These are phyloP conservation scores for Lycaena phlaeas DNA, from an alignment of 2,888 invertebrate genomes.

Conservation along the genomic window DNA sequence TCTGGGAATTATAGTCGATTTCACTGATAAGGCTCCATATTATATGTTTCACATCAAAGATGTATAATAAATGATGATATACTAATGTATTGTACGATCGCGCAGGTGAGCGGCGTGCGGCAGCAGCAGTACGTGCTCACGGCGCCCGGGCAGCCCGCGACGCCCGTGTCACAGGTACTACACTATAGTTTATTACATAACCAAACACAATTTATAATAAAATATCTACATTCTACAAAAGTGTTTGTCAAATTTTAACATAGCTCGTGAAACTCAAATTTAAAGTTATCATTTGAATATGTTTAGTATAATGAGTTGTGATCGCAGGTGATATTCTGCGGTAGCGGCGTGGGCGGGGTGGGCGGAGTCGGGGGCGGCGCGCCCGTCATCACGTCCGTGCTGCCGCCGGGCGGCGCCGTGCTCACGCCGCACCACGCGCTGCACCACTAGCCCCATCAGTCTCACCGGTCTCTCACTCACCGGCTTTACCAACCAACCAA, in stretches of 20 bases:
- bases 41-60: too few species aligned
- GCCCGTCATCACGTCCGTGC: slow-evolving; percentile 53
- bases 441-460: slow-evolving; percentile 43
- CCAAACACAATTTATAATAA: too few species aligned
- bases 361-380: slow-evolving; percentile 31
- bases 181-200: neutral
- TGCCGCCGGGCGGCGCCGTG: slow-evolving; percentile 55
- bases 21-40: too few species aligned
- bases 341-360: slow-evolving; percentile 39
- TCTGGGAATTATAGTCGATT: too few species aligned
- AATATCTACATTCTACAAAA: too few species aligned
- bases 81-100: too few species aligned
- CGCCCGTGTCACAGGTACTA: slow-evolving; percentile 55
- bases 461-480: too few species aligned
- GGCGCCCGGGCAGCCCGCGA: slow-evolving; percentile 45
- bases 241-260: neutral
- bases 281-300: too few species aligned
- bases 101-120: slow-evolving; percentile 56
- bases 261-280: too few species aligned
- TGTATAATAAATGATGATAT: too few species aligned
- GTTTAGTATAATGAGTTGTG: neutral
- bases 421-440: slow-evolving; percentile 54
- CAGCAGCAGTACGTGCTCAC: slow-evolving; percentile 60
- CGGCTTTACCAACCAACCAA: too few species aligned
- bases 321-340: slow-evolving; percentile 60